Conservation (phyloP, 1,140 invertebrate genomes). For the Alviniconcha marisindica region DNA sequence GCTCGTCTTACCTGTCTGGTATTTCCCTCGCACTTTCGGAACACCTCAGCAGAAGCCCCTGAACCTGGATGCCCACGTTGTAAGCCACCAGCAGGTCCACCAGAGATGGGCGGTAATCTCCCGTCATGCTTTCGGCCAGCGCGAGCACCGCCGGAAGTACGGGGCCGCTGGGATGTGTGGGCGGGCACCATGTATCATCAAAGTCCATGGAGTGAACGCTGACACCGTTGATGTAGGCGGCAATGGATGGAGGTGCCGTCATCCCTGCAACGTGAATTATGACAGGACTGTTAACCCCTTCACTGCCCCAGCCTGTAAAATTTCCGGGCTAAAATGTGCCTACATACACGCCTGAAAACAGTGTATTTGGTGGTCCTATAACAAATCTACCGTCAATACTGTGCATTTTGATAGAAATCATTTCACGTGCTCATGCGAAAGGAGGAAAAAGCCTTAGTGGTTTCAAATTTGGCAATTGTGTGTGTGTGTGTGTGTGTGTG, state of each 20-base stretch:
- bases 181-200: constrained; percentile 69
- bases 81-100: constrained; percentile 64
- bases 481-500: neutral
- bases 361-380: too few species aligned
- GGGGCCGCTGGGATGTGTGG: constrained; percentile 66
- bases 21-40: constrained; percentile 58
- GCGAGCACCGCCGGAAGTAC: constrained; percentile 65
- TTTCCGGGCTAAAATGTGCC: too few species aligned
- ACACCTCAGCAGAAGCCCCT: constrained; percentile 60
- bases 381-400: too few species aligned
- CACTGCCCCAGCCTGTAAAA: too few species aligned
- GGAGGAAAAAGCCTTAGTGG: neutral
- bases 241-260: constrained; percentile 51
- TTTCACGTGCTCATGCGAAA: neutral
- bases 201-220: constrained; percentile 69
- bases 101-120: constrained; percentile 41
- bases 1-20: constrained; percentile 56
- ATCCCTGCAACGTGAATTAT: constrained; percentile 3
- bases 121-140: constrained; percentile 55
- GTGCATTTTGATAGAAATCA: too few species aligned
- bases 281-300: too few species aligned
- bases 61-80: constrained; percentile 66
- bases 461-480: neutral
- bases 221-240: constrained; percentile 63
- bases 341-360: too few species aligned